Evolutionary conservation across 2,113 vertebrate species (phyloP).

Genomic region (Mobula birostris): DNA sequence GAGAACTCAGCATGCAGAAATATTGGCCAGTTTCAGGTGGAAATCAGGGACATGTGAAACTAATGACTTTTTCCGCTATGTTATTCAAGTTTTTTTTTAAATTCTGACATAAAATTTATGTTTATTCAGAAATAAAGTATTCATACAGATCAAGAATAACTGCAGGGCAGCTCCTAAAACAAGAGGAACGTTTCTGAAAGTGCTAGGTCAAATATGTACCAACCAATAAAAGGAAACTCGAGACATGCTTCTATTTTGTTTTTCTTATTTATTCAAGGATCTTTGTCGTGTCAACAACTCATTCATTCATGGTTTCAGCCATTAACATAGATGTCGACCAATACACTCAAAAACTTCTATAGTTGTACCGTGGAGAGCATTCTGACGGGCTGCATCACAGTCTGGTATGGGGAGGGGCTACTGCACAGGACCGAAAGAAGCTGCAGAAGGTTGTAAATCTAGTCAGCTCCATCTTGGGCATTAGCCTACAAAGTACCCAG

Average conservation of each 20-base stretch:
- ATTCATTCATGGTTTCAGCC: background rate
- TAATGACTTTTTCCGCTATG: background rate
- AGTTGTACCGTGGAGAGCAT: no score
- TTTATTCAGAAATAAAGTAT: background rate
- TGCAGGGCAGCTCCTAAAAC: background rate
- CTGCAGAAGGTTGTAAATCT: no score
- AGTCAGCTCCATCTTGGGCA: no score
- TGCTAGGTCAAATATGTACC: background rate
- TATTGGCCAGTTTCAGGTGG: background rate
- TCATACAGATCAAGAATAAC: no score
- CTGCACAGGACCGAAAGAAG: no score
- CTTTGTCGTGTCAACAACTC: background rate
- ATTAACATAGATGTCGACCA: background rate
- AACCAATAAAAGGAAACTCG: background rate
- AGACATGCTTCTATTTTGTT: background rate
- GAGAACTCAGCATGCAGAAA: background rate
- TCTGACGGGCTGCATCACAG: no score
- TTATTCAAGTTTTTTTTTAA: background rate
- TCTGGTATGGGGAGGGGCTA: no score
- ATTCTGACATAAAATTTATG: background rate
- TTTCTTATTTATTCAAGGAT: constrained; percentile 14
- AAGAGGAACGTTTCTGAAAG: background rate
- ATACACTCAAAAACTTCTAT: no score
- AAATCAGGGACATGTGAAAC: background rate
- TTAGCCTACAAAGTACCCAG: no score